phyloP scores from a whole-genome alignment of 2,113 vertebrate species.

The Ptychochromis oligacanthus region DNA sequence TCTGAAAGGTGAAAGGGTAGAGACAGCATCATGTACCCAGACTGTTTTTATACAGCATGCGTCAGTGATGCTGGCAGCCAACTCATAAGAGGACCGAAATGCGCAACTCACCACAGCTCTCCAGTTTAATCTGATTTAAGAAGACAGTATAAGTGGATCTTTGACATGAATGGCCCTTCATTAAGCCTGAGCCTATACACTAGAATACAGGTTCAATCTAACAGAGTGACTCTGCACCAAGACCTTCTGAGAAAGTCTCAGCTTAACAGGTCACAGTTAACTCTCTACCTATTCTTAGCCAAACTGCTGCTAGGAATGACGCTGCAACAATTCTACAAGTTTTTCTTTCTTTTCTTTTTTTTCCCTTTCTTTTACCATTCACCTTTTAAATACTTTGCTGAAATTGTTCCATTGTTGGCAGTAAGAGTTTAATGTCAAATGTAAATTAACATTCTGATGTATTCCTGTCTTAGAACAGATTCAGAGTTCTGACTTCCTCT shows the following conservation, averaged over 20 bases:
- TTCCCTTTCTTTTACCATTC: not conserved
- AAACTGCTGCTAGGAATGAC: constrained; percentile 13
- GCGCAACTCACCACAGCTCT: constrained; percentile 14
- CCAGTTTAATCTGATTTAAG: constrained; percentile 57
- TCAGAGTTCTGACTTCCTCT: not conserved
- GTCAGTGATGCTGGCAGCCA: constrained; percentile 27
- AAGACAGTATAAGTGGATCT: constrained; percentile 36
- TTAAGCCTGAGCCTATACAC: constrained; percentile 44
- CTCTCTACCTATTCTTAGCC: constrained; percentile 57
- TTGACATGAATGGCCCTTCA: constrained; percentile 34
- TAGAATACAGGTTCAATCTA: not conserved
- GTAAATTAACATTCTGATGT: not conserved
- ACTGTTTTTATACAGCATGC: constrained; percentile 23
- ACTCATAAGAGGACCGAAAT: constrained; percentile 33
- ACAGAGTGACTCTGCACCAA: not conserved
- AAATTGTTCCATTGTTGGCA: not conserved
- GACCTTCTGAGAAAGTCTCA: constrained; percentile 51
- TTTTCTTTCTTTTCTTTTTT: not conserved
- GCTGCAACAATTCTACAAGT: not conserved
- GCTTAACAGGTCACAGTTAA: constrained; percentile 61
- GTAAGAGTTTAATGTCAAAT: not conserved
- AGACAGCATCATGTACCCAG: not conserved
- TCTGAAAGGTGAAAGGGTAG: not conserved
- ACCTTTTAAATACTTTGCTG: not conserved
- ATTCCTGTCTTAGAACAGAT: not conserved